A percentile compares a stretch with the other conserved stretches of the same genome.
Conservation (phyloP, 2,888 invertebrate genomes). For the Tipula confusa region DNA sequence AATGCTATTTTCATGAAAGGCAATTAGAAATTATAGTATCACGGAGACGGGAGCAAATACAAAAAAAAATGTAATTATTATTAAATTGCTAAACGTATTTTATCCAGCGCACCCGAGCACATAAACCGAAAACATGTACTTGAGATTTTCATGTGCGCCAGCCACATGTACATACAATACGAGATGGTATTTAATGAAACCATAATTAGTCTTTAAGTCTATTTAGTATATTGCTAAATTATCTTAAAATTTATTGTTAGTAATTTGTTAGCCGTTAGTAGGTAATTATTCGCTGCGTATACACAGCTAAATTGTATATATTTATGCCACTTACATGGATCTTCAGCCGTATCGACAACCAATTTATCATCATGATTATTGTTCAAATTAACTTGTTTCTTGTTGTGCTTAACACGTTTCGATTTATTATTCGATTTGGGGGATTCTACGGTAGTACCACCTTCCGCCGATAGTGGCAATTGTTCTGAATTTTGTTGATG, state of each 20-base stretch:
- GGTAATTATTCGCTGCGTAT: neutral
- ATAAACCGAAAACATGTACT: neutral
- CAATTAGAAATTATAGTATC: neutral
- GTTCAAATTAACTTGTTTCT: neutral
- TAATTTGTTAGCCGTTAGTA: conserved; percentile 9
- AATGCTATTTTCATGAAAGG: neutral
- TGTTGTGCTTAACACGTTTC: neutral
- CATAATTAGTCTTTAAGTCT: neutral
- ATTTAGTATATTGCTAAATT: neutral
- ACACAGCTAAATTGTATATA: neutral
- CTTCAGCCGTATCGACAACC: neutral
- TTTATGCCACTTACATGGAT: neutral
- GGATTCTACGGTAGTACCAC: neutral
- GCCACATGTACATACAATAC: neutral
- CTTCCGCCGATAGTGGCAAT: neutral
- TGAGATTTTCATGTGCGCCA: too few relatives aligned
- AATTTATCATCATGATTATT: neutral
- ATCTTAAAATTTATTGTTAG: neutral
- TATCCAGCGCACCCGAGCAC: neutral
- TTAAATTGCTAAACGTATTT: neutral
- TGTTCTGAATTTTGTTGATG: neutral
- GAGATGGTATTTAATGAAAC: neutral
- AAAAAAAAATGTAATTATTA: neutral
- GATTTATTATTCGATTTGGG: neutral
- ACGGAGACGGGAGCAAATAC: neutral